Percentiles rank a stretch among this genome's conserved stretches.
Evolutionary conservation across 2,797 vertebrate species (phyloP).

Genomic region (Rhinoraja longicauda): DNA sequence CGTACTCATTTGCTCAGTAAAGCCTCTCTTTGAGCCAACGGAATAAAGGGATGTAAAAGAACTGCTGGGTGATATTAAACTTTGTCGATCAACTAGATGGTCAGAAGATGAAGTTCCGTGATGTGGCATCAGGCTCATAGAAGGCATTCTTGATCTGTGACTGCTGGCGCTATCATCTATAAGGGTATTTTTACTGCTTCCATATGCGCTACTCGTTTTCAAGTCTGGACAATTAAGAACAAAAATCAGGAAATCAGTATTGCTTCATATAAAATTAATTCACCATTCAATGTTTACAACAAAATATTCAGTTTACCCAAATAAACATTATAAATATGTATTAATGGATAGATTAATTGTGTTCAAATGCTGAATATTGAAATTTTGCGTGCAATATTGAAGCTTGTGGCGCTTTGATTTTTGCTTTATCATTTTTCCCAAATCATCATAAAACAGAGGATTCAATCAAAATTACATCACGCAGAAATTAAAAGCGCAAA

Average conservation of each 20-base stretch:
- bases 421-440: background rate
- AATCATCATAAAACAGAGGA: background rate
- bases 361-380: background rate
- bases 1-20: background rate
- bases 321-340: background rate
- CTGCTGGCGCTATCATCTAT: background rate
- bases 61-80: background rate
- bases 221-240: conserved; percentile 16
- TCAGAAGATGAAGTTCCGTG: conserved; percentile 28
- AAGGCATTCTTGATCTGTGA: background rate
- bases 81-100: background rate
- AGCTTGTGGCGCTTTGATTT: background rate
- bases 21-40: conserved; percentile 14
- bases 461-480: background rate
- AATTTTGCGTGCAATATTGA: background rate
- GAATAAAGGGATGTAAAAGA: conserved; percentile 30
- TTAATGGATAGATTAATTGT: too few relatives aligned
- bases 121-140: background rate
- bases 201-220: background rate
- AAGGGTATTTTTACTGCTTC: background rate
- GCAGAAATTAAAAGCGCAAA: background rate
- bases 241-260: background rate
- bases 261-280: background rate
- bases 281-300: background rate
- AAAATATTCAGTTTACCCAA: background rate